These are phyloP conservation scores for Papilio elwesi DNA, from an alignment of 2,888 invertebrate genomes.

Conservation along the genomic window DNA sequence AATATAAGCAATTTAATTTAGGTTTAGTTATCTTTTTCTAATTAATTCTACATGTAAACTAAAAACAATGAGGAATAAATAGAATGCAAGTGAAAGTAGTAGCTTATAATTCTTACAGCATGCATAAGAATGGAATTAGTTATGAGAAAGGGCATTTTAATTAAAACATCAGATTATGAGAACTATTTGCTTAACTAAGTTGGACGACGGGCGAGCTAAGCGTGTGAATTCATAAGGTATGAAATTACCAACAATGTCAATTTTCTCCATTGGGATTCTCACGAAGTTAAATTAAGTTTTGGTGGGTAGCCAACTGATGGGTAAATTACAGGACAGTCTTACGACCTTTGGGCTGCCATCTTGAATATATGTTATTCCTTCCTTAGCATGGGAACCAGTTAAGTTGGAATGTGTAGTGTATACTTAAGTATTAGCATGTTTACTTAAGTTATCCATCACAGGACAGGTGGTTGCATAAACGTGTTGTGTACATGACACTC, in stretches of 20 bases:
- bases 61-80: background rate
- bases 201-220: constrained; percentile 49
- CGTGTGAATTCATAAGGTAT: constrained; percentile 45
- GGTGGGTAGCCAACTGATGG: constrained; percentile 25
- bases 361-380: constrained; percentile 21
- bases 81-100: constrained; percentile 45
- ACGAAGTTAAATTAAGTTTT: constrained; percentile 48
- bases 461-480: constrained; percentile 22
- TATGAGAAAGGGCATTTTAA: constrained; percentile 56
- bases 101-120: constrained; percentile 30
- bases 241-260: constrained; percentile 56
- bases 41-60: too few species aligned
- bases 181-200: constrained; percentile 55
- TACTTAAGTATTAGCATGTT: constrained; percentile 9
- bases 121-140: constrained; percentile 45
- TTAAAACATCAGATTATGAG: constrained; percentile 58
- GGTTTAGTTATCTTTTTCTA: too few species aligned
- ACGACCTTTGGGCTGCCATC: constrained; percentile 8
- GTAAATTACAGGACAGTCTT: constrained; percentile 22
- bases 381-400: constrained; percentile 22
- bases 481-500: constrained; percentile 12
- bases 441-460: background rate
- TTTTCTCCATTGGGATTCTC: constrained; percentile 64
- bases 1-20: too few species aligned
- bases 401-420: constrained; percentile 8